Percentiles rank a stretch among this genome's conserved stretches.
phyloP scores from a whole-genome alignment of 2,113 vertebrate species.

The Odocoileus hemionus region DNA sequence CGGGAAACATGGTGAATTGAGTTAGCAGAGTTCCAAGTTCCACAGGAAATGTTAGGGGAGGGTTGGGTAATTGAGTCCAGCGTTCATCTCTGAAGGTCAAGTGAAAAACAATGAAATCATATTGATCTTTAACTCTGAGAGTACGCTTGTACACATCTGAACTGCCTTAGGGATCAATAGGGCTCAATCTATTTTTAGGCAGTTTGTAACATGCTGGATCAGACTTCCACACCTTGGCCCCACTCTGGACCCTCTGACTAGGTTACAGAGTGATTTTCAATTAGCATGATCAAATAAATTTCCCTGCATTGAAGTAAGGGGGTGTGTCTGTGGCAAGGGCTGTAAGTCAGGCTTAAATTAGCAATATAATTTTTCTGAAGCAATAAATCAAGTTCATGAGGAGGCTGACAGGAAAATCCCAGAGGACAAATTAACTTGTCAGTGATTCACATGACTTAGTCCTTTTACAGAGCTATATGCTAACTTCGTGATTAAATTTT shows the following conservation, averaged over 20 bases:
- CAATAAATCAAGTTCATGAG: constrained; percentile 64
- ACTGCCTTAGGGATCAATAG: neutral
- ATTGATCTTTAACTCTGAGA: fast-evolving
- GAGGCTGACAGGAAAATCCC: constrained; percentile 72
- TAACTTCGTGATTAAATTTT: constrained; percentile 67
- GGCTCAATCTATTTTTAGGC: neutral
- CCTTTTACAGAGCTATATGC: constrained; percentile 62
- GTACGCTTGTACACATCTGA: fast-evolving
- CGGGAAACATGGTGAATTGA: neutral
- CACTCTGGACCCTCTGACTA: neutral
- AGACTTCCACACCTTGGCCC: neutral
- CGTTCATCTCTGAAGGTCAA: neutral
- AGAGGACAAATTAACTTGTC: constrained; percentile 80
- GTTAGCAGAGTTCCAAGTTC: neutral
- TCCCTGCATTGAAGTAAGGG: neutral
- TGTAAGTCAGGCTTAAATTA: constrained; percentile 2
- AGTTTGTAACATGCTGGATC: fast-evolving
- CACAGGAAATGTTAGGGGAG: neutral
- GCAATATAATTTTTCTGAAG: constrained; percentile 66
- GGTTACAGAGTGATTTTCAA: neutral
- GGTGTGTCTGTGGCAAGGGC: constrained; percentile 60
- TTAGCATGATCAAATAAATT: neutral
- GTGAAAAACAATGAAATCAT: fast-evolving
- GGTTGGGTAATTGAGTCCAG: too few species aligned
- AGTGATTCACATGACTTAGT: constrained; percentile 72